Percentiles rank a stretch among this genome's conserved stretches.
Evolutionary conservation across 2,797 vertebrate genomes (phyloP).

Genomic region (Artibeus jamaicensis): DNA sequence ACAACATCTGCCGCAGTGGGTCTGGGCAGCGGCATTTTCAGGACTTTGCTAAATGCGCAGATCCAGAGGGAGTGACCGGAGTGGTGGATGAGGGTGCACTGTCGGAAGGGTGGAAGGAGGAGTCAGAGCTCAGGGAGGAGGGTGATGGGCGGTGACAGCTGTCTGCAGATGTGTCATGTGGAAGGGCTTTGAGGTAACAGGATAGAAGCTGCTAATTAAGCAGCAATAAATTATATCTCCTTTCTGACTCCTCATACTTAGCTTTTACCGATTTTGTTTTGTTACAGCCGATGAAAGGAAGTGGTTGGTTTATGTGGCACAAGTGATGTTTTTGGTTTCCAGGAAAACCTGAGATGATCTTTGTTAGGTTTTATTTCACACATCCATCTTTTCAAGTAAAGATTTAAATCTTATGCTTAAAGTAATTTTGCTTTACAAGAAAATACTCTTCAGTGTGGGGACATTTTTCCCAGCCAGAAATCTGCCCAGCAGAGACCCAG

Average conservation of each 20-base stretch:
- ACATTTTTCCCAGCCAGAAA: not conserved
- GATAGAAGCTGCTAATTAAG: not conserved
- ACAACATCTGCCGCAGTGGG: not conserved
- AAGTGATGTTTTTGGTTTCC: not conserved
- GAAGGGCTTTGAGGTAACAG: not conserved
- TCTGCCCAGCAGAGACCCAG: not conserved
- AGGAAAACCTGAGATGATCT: not conserved
- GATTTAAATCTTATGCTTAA: slow-evolving; percentile 7
- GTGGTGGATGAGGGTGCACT: not conserved
- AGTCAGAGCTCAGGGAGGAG: not conserved
- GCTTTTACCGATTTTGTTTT: not conserved
- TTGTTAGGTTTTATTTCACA: not conserved
- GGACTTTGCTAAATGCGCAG: not conserved
- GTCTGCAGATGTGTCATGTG: not conserved
- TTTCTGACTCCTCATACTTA: not conserved
- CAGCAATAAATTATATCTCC: not conserved
- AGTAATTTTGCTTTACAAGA: not conserved
- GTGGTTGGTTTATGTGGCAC: not conserved
- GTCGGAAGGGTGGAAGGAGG: not conserved
- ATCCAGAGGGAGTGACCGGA: not conserved
- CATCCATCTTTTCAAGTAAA: not conserved
- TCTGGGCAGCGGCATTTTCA: not conserved
- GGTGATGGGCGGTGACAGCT: not conserved
- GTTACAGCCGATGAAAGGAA: not conserved
- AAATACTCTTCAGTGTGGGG: slow-evolving; percentile 18